Evolutionary conservation across 2,113 vertebrate genomes (phyloP).

Genomic region (Ahaetulla prasina): DNA sequence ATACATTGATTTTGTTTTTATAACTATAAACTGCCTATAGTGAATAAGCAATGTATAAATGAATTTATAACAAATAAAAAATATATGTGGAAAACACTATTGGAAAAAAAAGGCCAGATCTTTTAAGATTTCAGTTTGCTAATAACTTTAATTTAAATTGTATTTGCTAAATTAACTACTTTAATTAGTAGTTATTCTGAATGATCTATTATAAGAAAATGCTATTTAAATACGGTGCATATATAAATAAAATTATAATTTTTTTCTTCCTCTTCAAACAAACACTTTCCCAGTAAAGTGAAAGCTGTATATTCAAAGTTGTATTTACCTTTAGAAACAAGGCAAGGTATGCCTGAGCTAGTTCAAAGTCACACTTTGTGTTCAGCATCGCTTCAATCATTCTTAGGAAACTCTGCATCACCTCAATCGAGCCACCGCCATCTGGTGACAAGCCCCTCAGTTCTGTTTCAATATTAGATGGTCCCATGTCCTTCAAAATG

Average conservation of each 20-base stretch:
- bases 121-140: background rate
- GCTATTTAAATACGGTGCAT: background rate
- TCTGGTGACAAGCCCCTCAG: conserved; percentile 79
- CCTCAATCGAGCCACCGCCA: conserved; percentile 73
- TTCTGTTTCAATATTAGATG: conserved; percentile 83
- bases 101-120: background rate
- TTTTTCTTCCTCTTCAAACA: background rate
- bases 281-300: rapidly evolving
- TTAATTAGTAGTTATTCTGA: background rate
- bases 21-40: background rate
- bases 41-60: background rate
- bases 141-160: background rate
- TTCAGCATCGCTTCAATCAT: conserved; percentile 83
- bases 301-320: background rate
- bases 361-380: conserved; percentile 84
- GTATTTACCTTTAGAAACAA: conserved; percentile 88
- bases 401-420: conserved; percentile 82
- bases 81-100: background rate
- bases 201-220: background rate
- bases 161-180: too few species aligned
- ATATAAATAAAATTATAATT: background rate
- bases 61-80: background rate
- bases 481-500: conserved; percentile 78
- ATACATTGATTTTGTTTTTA: background rate
- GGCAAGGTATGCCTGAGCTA: conserved; percentile 89